Base-by-base conservation (phyloP, 2,888 invertebrate species). In the Biston betularia region DNA sequence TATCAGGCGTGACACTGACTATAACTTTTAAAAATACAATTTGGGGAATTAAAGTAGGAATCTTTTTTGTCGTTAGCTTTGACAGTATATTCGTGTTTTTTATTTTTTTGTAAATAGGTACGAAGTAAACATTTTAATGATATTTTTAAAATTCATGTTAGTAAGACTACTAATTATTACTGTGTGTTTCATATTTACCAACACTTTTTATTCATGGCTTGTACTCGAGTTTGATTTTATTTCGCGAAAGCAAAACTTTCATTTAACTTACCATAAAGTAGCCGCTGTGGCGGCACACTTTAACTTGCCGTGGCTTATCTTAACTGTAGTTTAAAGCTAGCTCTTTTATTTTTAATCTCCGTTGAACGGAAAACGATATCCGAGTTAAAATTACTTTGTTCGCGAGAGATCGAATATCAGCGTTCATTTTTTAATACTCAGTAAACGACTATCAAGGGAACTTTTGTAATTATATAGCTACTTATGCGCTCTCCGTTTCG, bases 351-450 rank as follows among this genome's bases (percentile, higher is more conserved):
- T 90, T 90, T 90, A 89, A 90, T 90, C 88, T 87, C 78, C 80
- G 56, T 74, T 84, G 81, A 81, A 76, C 83, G 82, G 88, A 80
- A 83, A 87, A 87, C 84, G 84, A 83, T 86, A 85, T 84, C 83
- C 75, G 84, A 89, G 88, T 90, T 91, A 78, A 89, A 90, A 89
- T 91, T 90, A 90, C 90, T 88, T 89, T 90, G 86, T 88, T 89
- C 87, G 85, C 81, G 56, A 87, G 88, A 89, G 87, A 90, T 92
- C 90, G 89, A 88, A 89, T 89, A 89, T 87, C 87, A 84, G 75
- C 80, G 83, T 86, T 83, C 88, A 89, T 90, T 90, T 90, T 90
- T 90, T 89, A 89, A 90, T 90, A 90, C 89, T 89, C 87, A 83
- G 83, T 81, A 83, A 87, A 86, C 79, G 81, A 75, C 81, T 82